Evolutionary conservation across 2,797 vertebrate genomes (phyloP).

Genomic region (Eupleurogrammus muticus): DNA sequence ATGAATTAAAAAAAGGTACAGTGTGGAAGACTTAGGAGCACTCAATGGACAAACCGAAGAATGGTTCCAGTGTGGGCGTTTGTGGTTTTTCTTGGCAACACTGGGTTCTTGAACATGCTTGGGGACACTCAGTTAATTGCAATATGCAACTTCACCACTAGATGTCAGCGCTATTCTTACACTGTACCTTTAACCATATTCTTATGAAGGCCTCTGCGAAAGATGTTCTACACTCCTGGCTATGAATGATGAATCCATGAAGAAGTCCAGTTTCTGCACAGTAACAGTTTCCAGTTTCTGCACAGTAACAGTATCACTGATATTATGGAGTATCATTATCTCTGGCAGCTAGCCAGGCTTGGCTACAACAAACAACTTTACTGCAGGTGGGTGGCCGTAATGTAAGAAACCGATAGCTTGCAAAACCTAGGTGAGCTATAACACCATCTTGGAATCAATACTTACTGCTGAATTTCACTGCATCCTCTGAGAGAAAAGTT

Average conservation of each 20-base stretch:
- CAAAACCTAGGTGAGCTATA: constrained; percentile 59
- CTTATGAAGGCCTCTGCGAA: constrained; percentile 25
- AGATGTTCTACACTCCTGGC: not conserved
- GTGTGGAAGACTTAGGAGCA: no score
- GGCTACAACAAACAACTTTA: constrained; percentile 51
- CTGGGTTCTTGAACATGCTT: no score
- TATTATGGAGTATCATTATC: constrained; percentile 40
- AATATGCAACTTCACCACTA: no score
- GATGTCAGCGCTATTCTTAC: no score
- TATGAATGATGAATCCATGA: constrained; percentile 16
- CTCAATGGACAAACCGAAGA: no score
- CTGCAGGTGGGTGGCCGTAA: constrained; percentile 23
- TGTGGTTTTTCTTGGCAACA: no score
- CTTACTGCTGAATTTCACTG: constrained; percentile 44
- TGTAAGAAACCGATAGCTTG: constrained; percentile 56
- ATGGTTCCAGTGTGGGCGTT: no score
- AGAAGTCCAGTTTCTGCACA: constrained; percentile 32
- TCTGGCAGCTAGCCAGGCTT: constrained; percentile 40
- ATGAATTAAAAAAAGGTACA: constrained; percentile 55
- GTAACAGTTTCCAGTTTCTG: constrained; percentile 20
- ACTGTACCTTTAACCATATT: not conserved
- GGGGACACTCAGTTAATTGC: no score
- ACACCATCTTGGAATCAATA: constrained; percentile 63
- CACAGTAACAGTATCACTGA: constrained; percentile 16
- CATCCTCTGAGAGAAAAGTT: constrained; percentile 19